A percentile compares a stretch with the other conserved stretches of the same genome.
phyloP scores from a whole-genome alignment of 2,113 vertebrate species.

The Chlorodrepanis virens region DNA sequence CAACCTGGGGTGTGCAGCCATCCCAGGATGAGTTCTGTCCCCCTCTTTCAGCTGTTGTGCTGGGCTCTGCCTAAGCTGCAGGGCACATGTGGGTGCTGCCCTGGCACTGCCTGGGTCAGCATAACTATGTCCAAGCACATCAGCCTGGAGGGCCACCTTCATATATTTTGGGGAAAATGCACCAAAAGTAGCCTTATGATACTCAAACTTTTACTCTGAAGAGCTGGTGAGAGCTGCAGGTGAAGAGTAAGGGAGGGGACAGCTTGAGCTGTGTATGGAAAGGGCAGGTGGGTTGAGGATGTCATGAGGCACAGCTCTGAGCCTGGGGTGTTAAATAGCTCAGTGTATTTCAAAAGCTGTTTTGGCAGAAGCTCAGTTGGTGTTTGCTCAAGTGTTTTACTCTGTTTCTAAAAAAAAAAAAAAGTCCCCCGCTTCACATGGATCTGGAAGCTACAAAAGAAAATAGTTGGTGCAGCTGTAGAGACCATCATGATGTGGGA shows the following conservation, averaged over 20 bases:
- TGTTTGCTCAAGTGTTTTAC: background rate
- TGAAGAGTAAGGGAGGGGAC: background rate
- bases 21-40: background rate
- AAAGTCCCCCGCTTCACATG: background rate
- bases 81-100: background rate
- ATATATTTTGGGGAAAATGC: background rate
- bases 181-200: background rate
- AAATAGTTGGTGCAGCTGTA: background rate
- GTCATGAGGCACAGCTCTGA: background rate
- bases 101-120: background rate
- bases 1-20: too few species aligned
- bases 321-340: background rate
- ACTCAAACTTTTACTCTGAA: background rate
- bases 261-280: background rate
- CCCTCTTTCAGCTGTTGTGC: background rate
- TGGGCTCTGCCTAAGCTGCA: background rate
- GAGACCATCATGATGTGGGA: background rate
- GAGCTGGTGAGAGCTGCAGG: background rate
- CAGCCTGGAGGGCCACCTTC: background rate
- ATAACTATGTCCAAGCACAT: fast-evolving
- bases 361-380: background rate
- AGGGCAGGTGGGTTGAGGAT: background rate
- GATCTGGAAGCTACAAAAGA: background rate
- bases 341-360: background rate
- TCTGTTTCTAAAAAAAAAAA: background rate